Percentiles rank a stretch among this genome's conserved stretches.
phyloP scores from a whole-genome alignment of 2,113 vertebrate species.

The Paralichthys olivaceus region DNA sequence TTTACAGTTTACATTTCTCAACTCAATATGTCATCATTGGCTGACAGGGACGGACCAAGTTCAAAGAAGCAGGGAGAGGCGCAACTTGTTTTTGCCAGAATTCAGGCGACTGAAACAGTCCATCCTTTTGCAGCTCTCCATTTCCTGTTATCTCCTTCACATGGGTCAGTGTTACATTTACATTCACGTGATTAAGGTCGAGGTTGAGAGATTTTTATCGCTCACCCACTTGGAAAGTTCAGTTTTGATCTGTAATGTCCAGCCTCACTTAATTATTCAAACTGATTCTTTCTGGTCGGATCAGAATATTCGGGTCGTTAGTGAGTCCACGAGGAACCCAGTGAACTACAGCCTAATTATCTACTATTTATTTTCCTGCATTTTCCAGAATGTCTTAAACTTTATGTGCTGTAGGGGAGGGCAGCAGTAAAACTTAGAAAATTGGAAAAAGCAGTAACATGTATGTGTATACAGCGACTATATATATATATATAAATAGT shows the following conservation, averaged over 20 bases:
- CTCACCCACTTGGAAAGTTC: too few species aligned
- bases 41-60: neutral
- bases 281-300: neutral
- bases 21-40: constrained; percentile 12
- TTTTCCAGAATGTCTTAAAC: neutral
- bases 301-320: neutral
- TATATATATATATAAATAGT: neutral
- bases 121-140: neutral
- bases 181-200: too few species aligned
- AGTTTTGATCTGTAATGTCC: too few species aligned
- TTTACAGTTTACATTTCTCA: constrained; percentile 5
- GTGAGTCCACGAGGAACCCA: neutral
- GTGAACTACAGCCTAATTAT: neutral
- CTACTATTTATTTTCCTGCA: neutral
- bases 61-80: neutral
- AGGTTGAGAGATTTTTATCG: too few species aligned
- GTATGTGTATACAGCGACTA: neutral
- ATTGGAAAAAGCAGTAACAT: neutral
- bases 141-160: constrained; percentile 12
- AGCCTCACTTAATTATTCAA: too few species aligned
- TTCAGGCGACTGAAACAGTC: too few species aligned
- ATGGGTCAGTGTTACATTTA: too few species aligned
- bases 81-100: neutral
- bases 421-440: neutral
- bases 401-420: neutral